phyloP scores from a whole-genome alignment of 2,113 vertebrate species.

The Phoxinus phoxinus region DNA sequence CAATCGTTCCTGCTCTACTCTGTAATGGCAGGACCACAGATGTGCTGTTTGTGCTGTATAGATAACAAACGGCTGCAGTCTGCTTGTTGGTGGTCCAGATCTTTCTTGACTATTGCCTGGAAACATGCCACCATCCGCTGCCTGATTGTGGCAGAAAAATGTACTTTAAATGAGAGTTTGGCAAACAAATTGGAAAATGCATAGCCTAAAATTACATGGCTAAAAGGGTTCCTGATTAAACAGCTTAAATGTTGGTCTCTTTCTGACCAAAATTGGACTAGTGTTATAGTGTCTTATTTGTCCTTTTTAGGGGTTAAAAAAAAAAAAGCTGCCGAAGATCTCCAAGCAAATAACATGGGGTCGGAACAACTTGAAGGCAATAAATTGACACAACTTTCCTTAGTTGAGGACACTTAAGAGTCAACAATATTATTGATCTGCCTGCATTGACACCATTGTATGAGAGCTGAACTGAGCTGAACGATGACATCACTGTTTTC shows the following conservation, averaged over 20 bases:
- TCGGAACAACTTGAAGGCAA: background rate
- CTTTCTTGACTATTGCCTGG: slow-evolving; percentile 1
- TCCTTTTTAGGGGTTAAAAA: background rate
- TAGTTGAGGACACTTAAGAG: no score
- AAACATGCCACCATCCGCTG: background rate
- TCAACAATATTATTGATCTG: no score
- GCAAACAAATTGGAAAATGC: background rate
- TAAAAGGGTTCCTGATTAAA: background rate
- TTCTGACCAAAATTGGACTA: background rate
- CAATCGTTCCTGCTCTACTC: slow-evolving; percentile 22
- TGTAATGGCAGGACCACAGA: background rate
- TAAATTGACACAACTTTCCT: background rate
- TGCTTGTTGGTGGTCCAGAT: background rate
- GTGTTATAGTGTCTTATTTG: background rate
- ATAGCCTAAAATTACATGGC: background rate
- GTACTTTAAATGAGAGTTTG: background rate
- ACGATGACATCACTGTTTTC: no score
- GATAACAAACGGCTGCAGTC: slow-evolving; percentile 26
- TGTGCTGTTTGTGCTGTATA: slow-evolving; percentile 36
- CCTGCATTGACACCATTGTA: no score
- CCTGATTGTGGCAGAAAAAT: background rate
- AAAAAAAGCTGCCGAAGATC: background rate
- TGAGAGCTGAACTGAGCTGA: no score
- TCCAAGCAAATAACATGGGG: background rate
- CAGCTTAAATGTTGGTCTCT: background rate